Conservation (phyloP, 2,797 vertebrate species). For the Clarias laeviceps region DNA sequence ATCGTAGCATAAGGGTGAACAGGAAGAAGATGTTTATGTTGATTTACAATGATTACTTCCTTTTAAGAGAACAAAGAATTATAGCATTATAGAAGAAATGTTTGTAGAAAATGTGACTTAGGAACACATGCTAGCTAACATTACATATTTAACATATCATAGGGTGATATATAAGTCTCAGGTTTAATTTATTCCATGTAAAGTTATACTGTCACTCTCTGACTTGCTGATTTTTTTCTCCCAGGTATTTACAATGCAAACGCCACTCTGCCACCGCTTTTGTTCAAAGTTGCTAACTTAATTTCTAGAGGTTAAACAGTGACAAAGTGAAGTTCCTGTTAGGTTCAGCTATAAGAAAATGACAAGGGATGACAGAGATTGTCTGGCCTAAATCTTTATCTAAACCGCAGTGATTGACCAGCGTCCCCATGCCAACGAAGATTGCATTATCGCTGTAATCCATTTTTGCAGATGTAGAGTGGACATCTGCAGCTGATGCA, state of each 20-base stretch:
- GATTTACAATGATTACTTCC: not conserved
- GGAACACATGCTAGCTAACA: not conserved
- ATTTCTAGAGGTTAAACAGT: slow-evolving; percentile 46
- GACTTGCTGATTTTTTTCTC: not conserved
- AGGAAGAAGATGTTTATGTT: not conserved
- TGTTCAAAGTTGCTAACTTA: slow-evolving; percentile 35
- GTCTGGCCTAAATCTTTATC: slow-evolving; percentile 77
- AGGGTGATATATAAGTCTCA: not conserved
- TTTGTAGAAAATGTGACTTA: not conserved
- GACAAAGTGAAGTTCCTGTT: slow-evolving; percentile 19
- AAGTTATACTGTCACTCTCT: not conserved
- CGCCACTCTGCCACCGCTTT: not conserved
- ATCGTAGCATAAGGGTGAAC: not conserved
- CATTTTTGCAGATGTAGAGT: slow-evolving; percentile 78
- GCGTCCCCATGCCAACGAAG: slow-evolving; percentile 69
- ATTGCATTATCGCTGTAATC: slow-evolving; percentile 77
- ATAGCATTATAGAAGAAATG: not conserved
- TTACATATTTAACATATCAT: not conserved
- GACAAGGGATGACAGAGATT: slow-evolving; percentile 71
- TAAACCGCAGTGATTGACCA: slow-evolving; percentile 74
- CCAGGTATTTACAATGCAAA: slow-evolving; percentile 20
- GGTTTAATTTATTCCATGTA: not conserved
- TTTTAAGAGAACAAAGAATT: no score
- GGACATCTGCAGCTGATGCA: slow-evolving; percentile 76
- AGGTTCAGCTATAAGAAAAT: slow-evolving; percentile 50